phyloP scores from a whole-genome alignment of 2,888 invertebrate genomes.

The Petrolisthes cinctipes region DNA sequence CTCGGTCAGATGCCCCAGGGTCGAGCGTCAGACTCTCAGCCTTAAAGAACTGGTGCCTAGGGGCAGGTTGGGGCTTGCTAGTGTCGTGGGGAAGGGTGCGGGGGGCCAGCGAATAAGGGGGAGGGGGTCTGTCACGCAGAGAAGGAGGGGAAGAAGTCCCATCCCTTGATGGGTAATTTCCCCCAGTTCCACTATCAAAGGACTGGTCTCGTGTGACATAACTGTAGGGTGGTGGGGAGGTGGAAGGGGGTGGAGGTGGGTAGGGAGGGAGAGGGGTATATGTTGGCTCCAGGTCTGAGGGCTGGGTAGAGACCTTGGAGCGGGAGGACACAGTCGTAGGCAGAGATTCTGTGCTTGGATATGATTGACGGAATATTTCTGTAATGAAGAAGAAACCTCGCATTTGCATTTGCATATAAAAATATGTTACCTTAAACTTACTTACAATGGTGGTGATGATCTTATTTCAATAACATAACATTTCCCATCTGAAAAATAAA shows the following conservation, averaged over 20 bases:
- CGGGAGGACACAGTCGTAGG: conserved; percentile 66
- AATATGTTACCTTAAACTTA: conserved; percentile 12
- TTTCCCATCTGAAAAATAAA: no score
- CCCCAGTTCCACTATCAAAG: conserved; percentile 52
- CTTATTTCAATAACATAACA: no score
- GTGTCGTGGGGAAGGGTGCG: conserved; percentile 58
- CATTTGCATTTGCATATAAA: conserved; percentile 54
- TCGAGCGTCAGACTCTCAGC: conserved; percentile 66
- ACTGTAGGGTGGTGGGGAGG: conserved; percentile 60
- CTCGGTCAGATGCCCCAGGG: conserved; percentile 54
- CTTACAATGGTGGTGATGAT: not conserved
- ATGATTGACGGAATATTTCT: conserved; percentile 68
- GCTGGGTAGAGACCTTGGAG: conserved; percentile 56
- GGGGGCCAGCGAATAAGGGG: conserved; percentile 58
- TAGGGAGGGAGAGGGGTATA: conserved; percentile 59
- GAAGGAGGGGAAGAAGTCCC: conserved; percentile 52
- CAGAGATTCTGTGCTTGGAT: conserved; percentile 69
- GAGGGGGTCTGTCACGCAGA: conserved; percentile 58
- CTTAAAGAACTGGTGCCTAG: conserved; percentile 66
- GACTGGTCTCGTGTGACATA: conserved; percentile 52
- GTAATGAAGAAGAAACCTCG: conserved; percentile 65
- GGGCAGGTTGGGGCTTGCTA: conserved; percentile 61
- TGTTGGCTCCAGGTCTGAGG: conserved; percentile 57
- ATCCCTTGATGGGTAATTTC: conserved; percentile 31
- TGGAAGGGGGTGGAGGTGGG: conserved; percentile 61